Conservation (phyloP, 2,113 vertebrate genomes). For the Atrichornis clamosus region DNA sequence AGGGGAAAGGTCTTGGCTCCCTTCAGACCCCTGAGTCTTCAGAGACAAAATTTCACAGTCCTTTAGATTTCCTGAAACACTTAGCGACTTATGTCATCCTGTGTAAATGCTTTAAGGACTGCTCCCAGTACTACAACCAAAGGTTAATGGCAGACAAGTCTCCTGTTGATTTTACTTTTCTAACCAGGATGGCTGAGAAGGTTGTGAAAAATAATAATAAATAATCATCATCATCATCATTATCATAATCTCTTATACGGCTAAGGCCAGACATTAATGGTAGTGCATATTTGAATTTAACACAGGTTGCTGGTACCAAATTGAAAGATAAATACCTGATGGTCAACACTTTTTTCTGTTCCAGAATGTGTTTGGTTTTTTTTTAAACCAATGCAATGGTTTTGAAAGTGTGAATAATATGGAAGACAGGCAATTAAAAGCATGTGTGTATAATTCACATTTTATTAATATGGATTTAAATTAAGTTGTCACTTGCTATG, state of each 20-base stretch:
- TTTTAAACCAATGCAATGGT: background rate
- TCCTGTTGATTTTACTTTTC: constrained; percentile 30
- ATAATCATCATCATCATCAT: background rate
- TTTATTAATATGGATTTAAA: constrained; percentile 33
- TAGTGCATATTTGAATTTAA: background rate
- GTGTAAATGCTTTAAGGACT: background rate
- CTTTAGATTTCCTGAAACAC: constrained; percentile 33
- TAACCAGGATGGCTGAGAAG: background rate
- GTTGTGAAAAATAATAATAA: background rate
- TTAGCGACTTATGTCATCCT: constrained; percentile 28
- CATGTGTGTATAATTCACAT: background rate
- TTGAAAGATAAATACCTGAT: background rate
- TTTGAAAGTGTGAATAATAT: background rate
- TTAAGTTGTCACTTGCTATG: constrained; percentile 10
- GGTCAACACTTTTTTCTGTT: background rate
- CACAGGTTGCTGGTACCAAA: background rate
- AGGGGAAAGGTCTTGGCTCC: constrained; percentile 12
- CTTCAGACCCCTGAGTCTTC: background rate
- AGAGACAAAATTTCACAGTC: constrained; percentile 44
- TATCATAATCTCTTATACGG: background rate
- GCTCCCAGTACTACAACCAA: background rate
- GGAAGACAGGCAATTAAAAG: background rate
- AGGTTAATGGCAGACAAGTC: constrained; percentile 23
- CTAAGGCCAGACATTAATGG: background rate
- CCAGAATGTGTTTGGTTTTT: background rate